Evolutionary conservation across 2,797 vertebrate genomes (phyloP).

Genomic region (Balearica regulorum): DNA sequence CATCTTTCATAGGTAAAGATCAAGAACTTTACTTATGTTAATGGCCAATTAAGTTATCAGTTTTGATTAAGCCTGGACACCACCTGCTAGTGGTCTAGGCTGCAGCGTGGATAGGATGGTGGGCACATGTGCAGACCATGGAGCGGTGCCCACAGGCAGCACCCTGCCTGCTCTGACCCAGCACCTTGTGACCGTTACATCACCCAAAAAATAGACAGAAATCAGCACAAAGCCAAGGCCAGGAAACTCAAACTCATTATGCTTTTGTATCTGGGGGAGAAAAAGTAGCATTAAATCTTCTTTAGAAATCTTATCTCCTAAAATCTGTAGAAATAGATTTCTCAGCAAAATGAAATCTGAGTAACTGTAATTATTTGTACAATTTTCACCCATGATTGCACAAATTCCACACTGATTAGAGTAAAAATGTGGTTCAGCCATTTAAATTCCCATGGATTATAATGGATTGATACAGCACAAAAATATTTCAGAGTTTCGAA

Average conservation of each 20-base stretch:
- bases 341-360: background rate
- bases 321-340: background rate
- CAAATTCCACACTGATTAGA: background rate
- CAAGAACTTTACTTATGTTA: background rate
- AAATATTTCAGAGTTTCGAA: background rate
- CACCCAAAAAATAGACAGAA: background rate
- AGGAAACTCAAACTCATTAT: background rate
- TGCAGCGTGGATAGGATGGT: background rate
- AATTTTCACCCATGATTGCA: background rate
- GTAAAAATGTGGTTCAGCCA: background rate
- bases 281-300: background rate
- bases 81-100: background rate
- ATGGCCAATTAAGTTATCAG: background rate
- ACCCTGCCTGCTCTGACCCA: background rate
- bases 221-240: background rate
- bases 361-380: background rate
- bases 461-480: background rate
- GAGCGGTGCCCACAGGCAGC: rapidly evolving
- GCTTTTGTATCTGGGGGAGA: background rate
- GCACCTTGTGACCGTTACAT: background rate
- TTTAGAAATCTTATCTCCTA: background rate
- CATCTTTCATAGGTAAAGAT: background rate
- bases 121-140: rapidly evolving
- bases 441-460: background rate
- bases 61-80: background rate